Evolutionary conservation across 2,888 invertebrate species (phyloP), one percentile per base, ranked within the genome.

Genomic region (Ptychoptera albimana): DNA sequence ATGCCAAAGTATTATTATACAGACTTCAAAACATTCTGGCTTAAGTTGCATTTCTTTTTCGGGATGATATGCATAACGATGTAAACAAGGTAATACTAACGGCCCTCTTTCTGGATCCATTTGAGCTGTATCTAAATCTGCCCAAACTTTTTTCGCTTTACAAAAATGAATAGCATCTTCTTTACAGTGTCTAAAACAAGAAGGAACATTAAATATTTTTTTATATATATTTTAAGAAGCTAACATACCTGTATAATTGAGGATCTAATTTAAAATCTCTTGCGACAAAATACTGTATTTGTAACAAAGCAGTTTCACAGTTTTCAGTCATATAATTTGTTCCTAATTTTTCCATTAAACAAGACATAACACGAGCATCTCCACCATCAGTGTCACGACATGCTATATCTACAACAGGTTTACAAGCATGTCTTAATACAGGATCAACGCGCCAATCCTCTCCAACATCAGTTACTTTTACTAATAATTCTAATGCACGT

Each of bases 361-460:
- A 98, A 14, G 83, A 82, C 74, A 98, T 83, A 1, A 96, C 82
- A 56, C 81, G 73, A 0, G 82, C 83, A 61, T 84, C 79, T 11
- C 84, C 85, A 23, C 80, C 82, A 49, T 70, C 72, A 0, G 82
- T 65, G 55, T 82, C 79, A 49, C 73, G 72, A 56, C 91, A 91
- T 2, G 79, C 78, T 31, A 73, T 67, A 58, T 83, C 79, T 0
- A 91, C 91, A 8, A 93, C 87, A 2, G 82, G 75, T 54, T 81
- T 78, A 59, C 96, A 96, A 1, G 88, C 84, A 59, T 83, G 80
- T 42, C 82, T 75, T 42, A 96, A 66, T 36, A 91, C 79, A 1
- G 89, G 89, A 68, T 98, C 97, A 0, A 96, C 87, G 53, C 87
- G 75, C 86, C 93, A 93, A 66, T 96, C 91, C 65, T 89, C 88